Percentiles rank a stretch among this genome's conserved stretches.
phyloP scores from a whole-genome alignment of 2,797 vertebrate genomes.

The Anisognathus igniventris region DNA sequence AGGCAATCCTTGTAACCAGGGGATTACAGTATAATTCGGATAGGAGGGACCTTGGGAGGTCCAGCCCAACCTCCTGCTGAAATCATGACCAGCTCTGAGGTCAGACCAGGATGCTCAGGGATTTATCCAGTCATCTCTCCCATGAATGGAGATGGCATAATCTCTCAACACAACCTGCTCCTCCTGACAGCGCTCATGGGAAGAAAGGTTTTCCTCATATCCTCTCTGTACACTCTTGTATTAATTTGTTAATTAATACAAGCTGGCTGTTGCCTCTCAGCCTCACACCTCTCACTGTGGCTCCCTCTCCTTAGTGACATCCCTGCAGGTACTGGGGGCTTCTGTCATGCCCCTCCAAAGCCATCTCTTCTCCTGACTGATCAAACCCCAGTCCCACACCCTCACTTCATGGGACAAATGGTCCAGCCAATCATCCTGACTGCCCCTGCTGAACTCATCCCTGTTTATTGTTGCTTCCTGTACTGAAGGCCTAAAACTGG shows the following conservation, averaged over 20 bases:
- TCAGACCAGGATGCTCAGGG: background rate
- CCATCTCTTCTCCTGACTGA: background rate
- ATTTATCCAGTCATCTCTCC: background rate
- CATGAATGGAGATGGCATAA: background rate
- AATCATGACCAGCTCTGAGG: background rate
- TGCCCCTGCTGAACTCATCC: background rate
- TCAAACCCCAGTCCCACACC: background rate
- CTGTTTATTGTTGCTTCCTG: background rate
- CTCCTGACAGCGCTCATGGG: background rate
- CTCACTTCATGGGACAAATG: background rate
- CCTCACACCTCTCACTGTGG: accelerated
- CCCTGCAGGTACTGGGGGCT: background rate
- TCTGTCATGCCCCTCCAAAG: background rate
- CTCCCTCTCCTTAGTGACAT: background rate
- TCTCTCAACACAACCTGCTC: background rate
- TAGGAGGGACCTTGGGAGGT: background rate
- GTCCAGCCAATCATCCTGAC: background rate
- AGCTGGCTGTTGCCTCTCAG: background rate
- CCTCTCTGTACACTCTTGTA: background rate
- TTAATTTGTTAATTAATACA: background rate
- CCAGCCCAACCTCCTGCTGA: background rate
- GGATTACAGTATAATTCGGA: background rate
- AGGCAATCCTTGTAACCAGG: background rate
- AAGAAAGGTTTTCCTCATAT: background rate
- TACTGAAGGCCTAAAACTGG: background rate